Evolutionary conservation across 2,113 vertebrate species (phyloP).

Genomic region (Geococcyx californianus): DNA sequence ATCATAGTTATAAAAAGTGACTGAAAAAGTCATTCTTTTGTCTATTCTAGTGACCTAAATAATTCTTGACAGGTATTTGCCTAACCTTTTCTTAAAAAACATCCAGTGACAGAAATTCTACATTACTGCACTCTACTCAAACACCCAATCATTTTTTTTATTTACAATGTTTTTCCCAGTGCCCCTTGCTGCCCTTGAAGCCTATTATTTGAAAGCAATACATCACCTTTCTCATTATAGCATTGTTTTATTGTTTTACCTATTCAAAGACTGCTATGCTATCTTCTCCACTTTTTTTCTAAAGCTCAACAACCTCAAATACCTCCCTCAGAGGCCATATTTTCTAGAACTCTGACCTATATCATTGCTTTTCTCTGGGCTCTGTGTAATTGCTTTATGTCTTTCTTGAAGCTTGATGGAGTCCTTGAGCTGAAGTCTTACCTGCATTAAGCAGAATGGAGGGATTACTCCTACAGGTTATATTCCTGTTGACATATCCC

Average conservation of each 20-base stretch:
- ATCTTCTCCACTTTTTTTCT: not conserved
- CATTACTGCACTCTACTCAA: not conserved
- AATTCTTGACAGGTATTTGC: slow-evolving; percentile 36
- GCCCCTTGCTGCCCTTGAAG: not conserved
- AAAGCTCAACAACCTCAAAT: not conserved
- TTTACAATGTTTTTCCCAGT: not conserved
- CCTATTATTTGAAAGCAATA: not conserved
- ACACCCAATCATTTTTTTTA: not conserved
- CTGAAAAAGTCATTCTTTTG: not conserved
- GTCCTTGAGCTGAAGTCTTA: slow-evolving; percentile 39
- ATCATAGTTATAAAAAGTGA: not conserved
- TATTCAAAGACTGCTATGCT: not conserved
- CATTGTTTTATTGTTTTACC: no score
- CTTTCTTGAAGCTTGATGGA: slow-evolving; percentile 48
- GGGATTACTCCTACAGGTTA: slow-evolving; percentile 55
- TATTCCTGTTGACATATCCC: slow-evolving; percentile 43
- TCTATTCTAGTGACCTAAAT: slow-evolving; percentile 38
- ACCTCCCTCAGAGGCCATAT: not conserved
- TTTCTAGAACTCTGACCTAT: not conserved
- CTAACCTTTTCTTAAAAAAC: slow-evolving; percentile 43
- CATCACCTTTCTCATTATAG: not conserved
- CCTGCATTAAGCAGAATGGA: slow-evolving; percentile 13
- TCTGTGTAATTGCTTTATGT: slow-evolving; percentile 12
- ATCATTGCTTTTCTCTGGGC: not conserved
- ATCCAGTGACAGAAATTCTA: slow-evolving; percentile 19